These are phyloP conservation scores for Phalacrocorax carbo DNA, from an alignment of 2,113 vertebrate genomes.

Conservation along the genomic window DNA sequence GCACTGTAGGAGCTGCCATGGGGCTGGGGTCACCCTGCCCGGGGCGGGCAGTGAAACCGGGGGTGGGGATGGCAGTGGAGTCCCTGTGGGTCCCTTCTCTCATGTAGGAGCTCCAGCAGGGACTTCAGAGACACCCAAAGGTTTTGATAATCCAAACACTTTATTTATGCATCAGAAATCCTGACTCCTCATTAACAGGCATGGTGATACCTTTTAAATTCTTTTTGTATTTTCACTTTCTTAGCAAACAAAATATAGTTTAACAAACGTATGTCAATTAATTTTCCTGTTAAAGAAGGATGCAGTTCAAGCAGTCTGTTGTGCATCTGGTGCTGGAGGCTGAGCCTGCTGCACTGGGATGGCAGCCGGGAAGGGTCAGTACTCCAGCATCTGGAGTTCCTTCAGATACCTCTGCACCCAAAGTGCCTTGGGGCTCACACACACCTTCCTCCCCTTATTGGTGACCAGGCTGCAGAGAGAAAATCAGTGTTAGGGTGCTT, in stretches of 20 bases:
- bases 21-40: not conserved
- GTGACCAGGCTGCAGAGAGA: not conserved
- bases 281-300: not conserved
- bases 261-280: not conserved
- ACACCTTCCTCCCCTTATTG: fast-evolving
- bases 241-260: not conserved
- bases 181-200: not conserved
- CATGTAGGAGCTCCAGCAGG: fast-evolving
- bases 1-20: not conserved
- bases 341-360: fast-evolving
- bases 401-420: not conserved
- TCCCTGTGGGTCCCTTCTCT: not conserved
- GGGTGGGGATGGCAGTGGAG: not conserved
- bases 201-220: not conserved
- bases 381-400: fast-evolving
- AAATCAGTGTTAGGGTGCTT: not conserved
- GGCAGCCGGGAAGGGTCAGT: not conserved
- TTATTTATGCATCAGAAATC: not conserved
- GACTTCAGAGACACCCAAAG: not conserved
- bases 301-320: not conserved
- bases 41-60: not conserved
- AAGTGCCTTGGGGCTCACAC: fast-evolving
- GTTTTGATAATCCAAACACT: not conserved
- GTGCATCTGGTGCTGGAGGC: fast-evolving
- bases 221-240: not conserved